Conservation (phyloP, 2,797 vertebrate genomes). For the Pangasius sanitwongsei region DNA sequence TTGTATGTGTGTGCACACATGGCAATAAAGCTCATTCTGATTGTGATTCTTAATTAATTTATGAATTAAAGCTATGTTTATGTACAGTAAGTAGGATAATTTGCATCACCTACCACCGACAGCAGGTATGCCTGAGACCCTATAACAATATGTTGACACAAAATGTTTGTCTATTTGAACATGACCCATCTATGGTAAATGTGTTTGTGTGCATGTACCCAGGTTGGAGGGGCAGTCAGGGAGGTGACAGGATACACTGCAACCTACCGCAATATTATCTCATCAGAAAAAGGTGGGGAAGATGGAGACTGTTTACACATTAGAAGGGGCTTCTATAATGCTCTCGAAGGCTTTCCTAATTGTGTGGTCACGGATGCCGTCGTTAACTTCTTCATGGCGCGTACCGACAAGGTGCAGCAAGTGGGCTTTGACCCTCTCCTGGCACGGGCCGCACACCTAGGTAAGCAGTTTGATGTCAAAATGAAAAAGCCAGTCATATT, state of each 20-base stretch:
- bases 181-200: background rate
- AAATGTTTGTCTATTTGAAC: background rate
- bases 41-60: too few species aligned
- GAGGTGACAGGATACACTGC: conserved; percentile 85
- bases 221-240: conserved; percentile 92
- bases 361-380: conserved; percentile 89
- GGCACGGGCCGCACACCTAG: conserved; percentile 79
- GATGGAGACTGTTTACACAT: conserved; percentile 86
- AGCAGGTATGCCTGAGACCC: background rate
- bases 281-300: conserved; percentile 78
- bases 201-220: background rate
- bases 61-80: too few species aligned
- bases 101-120: too few species aligned
- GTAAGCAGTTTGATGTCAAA: conserved; percentile 68
- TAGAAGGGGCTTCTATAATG: conserved; percentile 79
- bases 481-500: background rate
- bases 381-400: conserved; percentile 91
- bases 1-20: too few species aligned
- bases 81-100: too few species aligned
- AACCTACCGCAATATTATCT: conserved; percentile 84
- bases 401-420: conserved; percentile 81
- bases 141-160: background rate
- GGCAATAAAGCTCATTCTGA: too few species aligned
- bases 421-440: conserved; percentile 88
- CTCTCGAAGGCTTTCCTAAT: conserved; percentile 80